Evolutionary conservation across 2,888 invertebrate species (phyloP).

Genomic region (Mythimna ferrago): DNA sequence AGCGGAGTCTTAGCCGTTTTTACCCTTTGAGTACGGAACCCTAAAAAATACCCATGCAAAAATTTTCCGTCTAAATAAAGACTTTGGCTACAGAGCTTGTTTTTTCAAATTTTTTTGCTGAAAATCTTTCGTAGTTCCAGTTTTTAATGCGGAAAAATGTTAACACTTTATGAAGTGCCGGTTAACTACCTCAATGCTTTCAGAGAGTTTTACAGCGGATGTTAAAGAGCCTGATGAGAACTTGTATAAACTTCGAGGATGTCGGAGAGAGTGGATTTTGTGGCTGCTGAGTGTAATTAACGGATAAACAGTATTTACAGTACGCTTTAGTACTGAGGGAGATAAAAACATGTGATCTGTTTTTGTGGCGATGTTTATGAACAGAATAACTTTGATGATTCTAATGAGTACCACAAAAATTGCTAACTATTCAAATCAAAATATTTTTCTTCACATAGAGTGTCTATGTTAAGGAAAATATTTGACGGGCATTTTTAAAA

Average conservation of each 20-base stretch:
- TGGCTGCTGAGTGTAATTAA: constrained; percentile 36
- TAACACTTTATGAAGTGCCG: constrained; percentile 66
- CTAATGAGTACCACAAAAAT: not conserved
- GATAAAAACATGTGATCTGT: constrained; percentile 5
- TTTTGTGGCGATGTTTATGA: not conserved
- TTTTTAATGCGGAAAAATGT: constrained; percentile 65
- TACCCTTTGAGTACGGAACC: not conserved
- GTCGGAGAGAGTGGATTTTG: constrained; percentile 42
- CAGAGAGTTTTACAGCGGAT: constrained; percentile 63
- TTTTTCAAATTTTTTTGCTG: constrained; percentile 37
- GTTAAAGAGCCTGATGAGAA: constrained; percentile 61
- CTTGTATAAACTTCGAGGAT: constrained; percentile 57
- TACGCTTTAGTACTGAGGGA: constrained; percentile 26
- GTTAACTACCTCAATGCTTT: constrained; percentile 68
- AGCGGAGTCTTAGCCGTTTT: too few relatives aligned
- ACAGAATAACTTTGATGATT: not conserved
- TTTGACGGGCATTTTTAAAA: too few relatives aligned
- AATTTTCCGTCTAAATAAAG: constrained; percentile 54
- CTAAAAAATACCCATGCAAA: constrained; percentile 36
- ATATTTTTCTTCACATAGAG: too few relatives aligned
- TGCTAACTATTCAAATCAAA: not conserved
- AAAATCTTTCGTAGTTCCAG: constrained; percentile 51
- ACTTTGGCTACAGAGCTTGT: constrained; percentile 34
- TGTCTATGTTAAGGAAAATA: too few relatives aligned
- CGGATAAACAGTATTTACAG: constrained; percentile 27